Conservation (phyloP, 2,888 invertebrate species). For the Eupithecia insigniata region DNA sequence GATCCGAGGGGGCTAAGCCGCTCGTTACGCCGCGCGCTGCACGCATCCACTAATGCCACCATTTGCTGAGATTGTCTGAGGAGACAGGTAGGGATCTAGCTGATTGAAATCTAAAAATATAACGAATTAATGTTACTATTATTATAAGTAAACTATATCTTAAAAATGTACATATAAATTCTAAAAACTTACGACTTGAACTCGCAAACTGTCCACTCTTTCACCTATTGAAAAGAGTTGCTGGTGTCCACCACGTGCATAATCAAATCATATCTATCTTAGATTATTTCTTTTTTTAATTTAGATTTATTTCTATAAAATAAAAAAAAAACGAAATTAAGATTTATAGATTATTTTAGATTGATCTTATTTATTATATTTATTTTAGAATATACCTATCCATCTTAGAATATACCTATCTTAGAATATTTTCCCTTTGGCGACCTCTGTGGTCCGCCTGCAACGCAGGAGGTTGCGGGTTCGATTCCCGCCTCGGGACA, state of each 20-base stretch:
- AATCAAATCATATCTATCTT: background rate
- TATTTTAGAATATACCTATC: too few relatives aligned
- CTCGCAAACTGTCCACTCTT: background rate
- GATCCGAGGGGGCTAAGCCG: constrained; percentile 48
- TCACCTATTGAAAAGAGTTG: background rate
- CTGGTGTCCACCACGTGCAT: background rate
- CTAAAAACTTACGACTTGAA: background rate
- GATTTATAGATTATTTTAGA: too few relatives aligned
- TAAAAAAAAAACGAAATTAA: too few relatives aligned
- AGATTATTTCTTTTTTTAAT: background rate
- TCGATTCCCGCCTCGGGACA: too few relatives aligned
- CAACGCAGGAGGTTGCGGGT: too few relatives aligned
- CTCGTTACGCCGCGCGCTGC: constrained; percentile 59
- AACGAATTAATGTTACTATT: too few relatives aligned
- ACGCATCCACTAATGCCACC: constrained; percentile 68
- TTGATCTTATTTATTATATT: too few relatives aligned
- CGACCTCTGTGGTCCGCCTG: too few relatives aligned
- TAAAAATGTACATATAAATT: background rate
- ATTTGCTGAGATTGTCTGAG: constrained; percentile 57
- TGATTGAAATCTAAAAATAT: constrained; percentile 10
- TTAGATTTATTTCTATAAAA: too few relatives aligned
- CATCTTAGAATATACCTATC: too few relatives aligned
- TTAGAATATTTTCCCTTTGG: too few relatives aligned
- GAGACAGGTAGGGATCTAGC: constrained; percentile 6
- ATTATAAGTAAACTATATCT: background rate